Evolutionary conservation across 2,888 invertebrate species (phyloP), one percentile per base, ranked within the genome.

Genomic region (Polyploca ridens): DNA sequence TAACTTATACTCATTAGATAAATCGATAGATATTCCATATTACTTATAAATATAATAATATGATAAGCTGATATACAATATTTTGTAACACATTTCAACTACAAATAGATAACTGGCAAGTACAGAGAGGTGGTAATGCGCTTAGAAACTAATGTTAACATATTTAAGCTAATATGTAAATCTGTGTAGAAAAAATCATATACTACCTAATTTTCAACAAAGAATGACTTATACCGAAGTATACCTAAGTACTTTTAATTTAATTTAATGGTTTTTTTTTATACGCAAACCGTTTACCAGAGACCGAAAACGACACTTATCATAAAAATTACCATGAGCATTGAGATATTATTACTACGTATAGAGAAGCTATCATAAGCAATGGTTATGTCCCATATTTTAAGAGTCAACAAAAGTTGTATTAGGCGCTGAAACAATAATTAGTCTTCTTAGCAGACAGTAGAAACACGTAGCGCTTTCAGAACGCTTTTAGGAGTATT

Each of bases 71-170:
- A 54, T 19, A 54, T 54, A 54, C 54, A 54, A 10, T 10, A 54
- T 54, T 54, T 54, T 19, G 54, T 54, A 54, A 54, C 11, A 49
- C n/a, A 54, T 54, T 54, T 54, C 54, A 54, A 54, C 19, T 54
- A 54, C 19, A 54, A 54, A 54, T 54, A 54, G 54, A 54, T 54
- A 54, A 54, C 54, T 54, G 54, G 54, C 54, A 54, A 54, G 54
- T 54, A 54, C 54, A 54, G 19, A 54, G 19, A 54, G 54, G 54
- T 54, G 54, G 54, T 49, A 8, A 49, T 49, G 49, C 49, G 19
- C 54, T 54, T 54, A 54, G 10, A 54, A 54, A 54, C 54, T 54
- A 54, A 7, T 54, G 10, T 19, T 14, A 54, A 54, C 54, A 54
- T 49, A 3, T 16, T 49, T 49, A 16, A 16, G 7, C 4, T 7